Base-by-base conservation (phyloP, 2,888 invertebrate species). In the Noctuana brunneofusca region DNA sequence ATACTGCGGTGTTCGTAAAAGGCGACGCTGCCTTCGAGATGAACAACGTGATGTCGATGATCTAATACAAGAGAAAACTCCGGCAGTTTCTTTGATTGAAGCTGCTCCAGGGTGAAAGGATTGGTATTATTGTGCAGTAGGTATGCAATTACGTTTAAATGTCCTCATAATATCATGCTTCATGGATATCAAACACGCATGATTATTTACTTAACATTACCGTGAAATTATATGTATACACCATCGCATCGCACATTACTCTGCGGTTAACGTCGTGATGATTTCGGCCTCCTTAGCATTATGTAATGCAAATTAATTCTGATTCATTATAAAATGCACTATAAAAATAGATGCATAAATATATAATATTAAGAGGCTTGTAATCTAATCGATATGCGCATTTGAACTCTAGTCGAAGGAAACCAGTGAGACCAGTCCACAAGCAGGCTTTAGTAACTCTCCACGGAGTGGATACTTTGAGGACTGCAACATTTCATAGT, bases 1-100 rank as follows among this genome's bases (percentile, higher is more conserved):
- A 89, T 87, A 86, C 85, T 79, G 78, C 71, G 74, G 68, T 56
- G 62, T 43, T 84, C 83, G 75, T 84, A 84, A 80, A 87, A 75
- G 87, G 88, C 65, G 55, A 65, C 58, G 56, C 52, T 62, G 54
- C 16, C 27, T 32, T 27, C 46, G 50, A 18, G 35, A 38, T 53
- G 16, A 16, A 56, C 50, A 55, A 52, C 64, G 50, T 74, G 74
- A 78, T 75, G 76, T 77, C 73, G 74, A 79, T 72, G 67, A 67
- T 71, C 68, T 72, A 70, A 54, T 35, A 30, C 43, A 12, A 38
- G 4, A 54, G 8, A 38, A 60, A 46, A 60, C 18, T 18, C 11
- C 18, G 8, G 4, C 12, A 9, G 4, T 46, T 46, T 46, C 12
- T 46, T 46, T 46, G 12, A 46, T 12, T 11, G 18, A 4, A 46